Evolutionary conservation across 2,888 invertebrate genomes (phyloP), one percentile per base, ranked within the genome.

Genomic region (Spodoptera exigua): DNA sequence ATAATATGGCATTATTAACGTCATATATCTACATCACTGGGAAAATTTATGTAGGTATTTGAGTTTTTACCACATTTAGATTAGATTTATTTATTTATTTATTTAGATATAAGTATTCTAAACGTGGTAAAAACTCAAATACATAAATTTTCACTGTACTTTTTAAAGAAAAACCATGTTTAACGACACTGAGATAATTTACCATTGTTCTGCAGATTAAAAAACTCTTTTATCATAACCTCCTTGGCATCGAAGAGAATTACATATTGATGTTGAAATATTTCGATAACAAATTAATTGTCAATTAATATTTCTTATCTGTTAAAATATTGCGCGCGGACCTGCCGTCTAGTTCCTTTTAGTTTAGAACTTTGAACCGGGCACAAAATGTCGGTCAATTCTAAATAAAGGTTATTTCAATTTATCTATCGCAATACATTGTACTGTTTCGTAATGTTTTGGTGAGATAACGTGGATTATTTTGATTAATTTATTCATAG

Each of bases 321-420:
- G 27, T 27, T 27, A 27, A 7, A 27, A 27, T 27, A 21, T 48
- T 16, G 21, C 61, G 53, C 47, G 11, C 40, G 36, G 13, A 37
- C 32, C 21, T 40, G 43, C 10, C 36, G 12, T 36, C 13, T 32
- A 37, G 14, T n/a, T 43, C 1, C 37, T 68, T 54, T 27, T 44
- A 17, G 16, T 16, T 32, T 49, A 14, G 35, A 47, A 63, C 70
- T 71, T 71, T 57, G 74, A 51, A 51, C 74, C 55, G 56, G 63
- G 51, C 46, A 36, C 17, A 40, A 59, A 45, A 68, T 49, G 32
- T 69, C 40, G 49, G 53, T 16, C 36, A 43, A 14, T 27, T 36
- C 7, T 18, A 9, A 34, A 0, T 5, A 12, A 44, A 57, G 52
- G 64, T 43, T 52, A 44, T 12, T 47, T 14, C 17, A 39, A 41